Evolutionary conservation across 2,113 vertebrate genomes (phyloP).

Genomic region (Rhizomys pruinosus): DNA sequence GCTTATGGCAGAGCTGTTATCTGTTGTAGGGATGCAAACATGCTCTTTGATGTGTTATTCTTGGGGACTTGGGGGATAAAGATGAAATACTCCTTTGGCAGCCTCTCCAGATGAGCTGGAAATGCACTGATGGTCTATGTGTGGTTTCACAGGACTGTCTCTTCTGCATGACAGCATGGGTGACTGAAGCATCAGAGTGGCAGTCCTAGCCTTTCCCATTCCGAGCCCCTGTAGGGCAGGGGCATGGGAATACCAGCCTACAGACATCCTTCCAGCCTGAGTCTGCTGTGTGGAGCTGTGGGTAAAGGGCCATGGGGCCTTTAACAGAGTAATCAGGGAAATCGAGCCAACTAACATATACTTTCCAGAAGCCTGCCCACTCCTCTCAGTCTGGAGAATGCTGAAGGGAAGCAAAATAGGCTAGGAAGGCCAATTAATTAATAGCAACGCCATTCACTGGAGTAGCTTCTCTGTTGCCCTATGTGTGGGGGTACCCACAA

Average conservation of each 20-base stretch:
- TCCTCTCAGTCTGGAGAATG: too few species aligned
- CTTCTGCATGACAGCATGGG: background rate
- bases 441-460: background rate
- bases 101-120: slow-evolving; percentile 46
- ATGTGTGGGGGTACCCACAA: background rate
- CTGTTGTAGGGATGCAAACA: slow-evolving; percentile 87
- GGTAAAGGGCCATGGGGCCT: background rate
- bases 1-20: slow-evolving; percentile 88
- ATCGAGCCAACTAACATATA: background rate
- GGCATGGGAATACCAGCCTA: background rate
- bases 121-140: slow-evolving; percentile 15
- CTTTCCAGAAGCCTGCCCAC: background rate
- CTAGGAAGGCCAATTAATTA: background rate
- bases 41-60: slow-evolving; percentile 90
- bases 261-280: background rate
- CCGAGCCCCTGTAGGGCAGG: background rate
- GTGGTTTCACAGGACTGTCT: slow-evolving; percentile 68
- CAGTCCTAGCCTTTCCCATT: background rate
- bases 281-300: background rate
- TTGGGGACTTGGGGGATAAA: slow-evolving; percentile 86
- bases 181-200: background rate
- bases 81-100: slow-evolving; percentile 79
- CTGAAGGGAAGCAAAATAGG: background rate
- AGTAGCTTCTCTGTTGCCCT: background rate
- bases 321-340: background rate